Percentiles rank a stretch among this genome's conserved stretches.
phyloP scores from a whole-genome alignment of 2,888 invertebrate species.

The Synergus japonicus region DNA sequence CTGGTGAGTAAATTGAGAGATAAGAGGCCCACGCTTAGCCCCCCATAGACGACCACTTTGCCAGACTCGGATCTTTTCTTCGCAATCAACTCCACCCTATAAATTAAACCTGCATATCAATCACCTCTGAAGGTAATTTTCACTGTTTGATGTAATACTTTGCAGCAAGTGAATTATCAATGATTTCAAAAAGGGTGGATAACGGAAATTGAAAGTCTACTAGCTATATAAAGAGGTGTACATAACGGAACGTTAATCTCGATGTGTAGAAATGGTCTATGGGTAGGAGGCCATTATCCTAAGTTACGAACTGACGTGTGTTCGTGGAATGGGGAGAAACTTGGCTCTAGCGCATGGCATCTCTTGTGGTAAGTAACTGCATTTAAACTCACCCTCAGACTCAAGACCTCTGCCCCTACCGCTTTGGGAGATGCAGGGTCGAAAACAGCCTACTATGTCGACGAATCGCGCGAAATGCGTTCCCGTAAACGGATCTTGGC shows the following conservation, averaged over 20 bases:
- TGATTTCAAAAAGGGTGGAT: constrained; percentile 36
- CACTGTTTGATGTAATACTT: constrained; percentile 45
- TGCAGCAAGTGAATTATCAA: constrained; percentile 45
- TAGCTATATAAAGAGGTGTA: constrained; percentile 48
- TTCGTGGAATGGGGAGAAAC: constrained; percentile 60
- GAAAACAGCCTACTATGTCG: constrained; percentile 41
- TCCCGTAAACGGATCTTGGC: constrained; percentile 71
- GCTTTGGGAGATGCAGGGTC: constrained; percentile 39
- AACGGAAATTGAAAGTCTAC: constrained; percentile 46
- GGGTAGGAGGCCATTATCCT: constrained; percentile 65
- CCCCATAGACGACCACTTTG: constrained; percentile 52
- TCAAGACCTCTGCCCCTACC: constrained; percentile 44
- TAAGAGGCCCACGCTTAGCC: constrained; percentile 70
- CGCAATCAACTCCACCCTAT: background rate
- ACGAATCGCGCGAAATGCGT: constrained; percentile 57
- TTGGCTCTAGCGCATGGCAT: constrained; percentile 59
- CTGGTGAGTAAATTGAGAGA: constrained; percentile 74
- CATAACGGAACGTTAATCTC: constrained; percentile 63
- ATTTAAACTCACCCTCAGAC: constrained; percentile 59
- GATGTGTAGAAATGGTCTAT: constrained; percentile 62
- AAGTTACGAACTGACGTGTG: constrained; percentile 65
- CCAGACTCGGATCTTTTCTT: constrained; percentile 41
- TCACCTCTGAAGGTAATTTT: constrained; percentile 40
- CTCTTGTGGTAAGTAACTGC: constrained; percentile 65
- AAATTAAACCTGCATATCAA: constrained; percentile 20